Evolutionary conservation across 2,113 vertebrate genomes (phyloP), one percentile per base, ranked within the genome.

Genomic region (Mugil cephalus): DNA sequence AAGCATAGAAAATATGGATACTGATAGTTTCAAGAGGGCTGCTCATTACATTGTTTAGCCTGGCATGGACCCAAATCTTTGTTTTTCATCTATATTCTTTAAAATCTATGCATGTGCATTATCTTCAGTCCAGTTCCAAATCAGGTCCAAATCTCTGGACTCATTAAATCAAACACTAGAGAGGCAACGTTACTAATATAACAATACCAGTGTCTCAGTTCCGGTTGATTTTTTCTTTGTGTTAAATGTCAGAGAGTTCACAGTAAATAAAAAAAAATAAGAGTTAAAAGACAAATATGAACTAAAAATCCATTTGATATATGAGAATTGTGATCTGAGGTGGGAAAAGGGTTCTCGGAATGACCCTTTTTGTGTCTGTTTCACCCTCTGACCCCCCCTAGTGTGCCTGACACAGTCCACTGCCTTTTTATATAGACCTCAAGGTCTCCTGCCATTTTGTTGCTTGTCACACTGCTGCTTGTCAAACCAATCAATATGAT

Each of bases 351-450:
- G 55, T 58, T 39, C 40, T 77, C 39, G 60, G 39, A 24, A 4
- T 3, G 62, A 77, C 52, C 56, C 46, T 77, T 67, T 30, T 21
- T 17, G 30, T 61, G 72, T 43, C 24, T 35, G 2, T 71, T 53
- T 71, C 43, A 58, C 39, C 63, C 62, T 65, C 42, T 62, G 42
- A 64, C 52, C 72, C 58, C 62, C 55, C 63, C 56, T 55, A 15
- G 48, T 36, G 63, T 54, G 72, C 45, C 50, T 65, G 83, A 73
- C 77, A 83, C 77, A 56, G 61, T 82, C 82, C 75, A 79, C 42
- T 84, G 78, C 75, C 40, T 84, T 61, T 51, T 56, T 21, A 51
- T 30, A 2, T 60, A 46, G 63, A 69, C 64, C 65, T 74, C 24
- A 40, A 82, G 51, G 75, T 84, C 62, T 64, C 19, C 52, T 35